Evolutionary conservation across 2,888 invertebrate species (phyloP).

Genomic region (Liposcelis brunnea): DNA sequence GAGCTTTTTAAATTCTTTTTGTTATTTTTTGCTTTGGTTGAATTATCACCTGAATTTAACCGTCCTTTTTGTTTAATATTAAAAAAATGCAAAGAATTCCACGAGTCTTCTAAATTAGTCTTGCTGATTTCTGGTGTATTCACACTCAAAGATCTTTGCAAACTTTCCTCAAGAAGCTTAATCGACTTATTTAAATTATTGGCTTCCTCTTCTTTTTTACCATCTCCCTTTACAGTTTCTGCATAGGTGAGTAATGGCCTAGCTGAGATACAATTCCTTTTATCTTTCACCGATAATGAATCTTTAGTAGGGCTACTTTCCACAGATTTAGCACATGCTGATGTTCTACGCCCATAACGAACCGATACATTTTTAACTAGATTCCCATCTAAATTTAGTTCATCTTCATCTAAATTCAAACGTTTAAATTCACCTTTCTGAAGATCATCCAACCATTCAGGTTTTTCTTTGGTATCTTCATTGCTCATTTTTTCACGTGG

Average conservation of each 20-base stretch:
- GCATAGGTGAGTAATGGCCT: neutral
- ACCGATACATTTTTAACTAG: neutral
- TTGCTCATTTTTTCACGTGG: too few species aligned
- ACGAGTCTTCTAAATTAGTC: constrained; percentile 21
- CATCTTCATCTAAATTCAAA: too few species aligned
- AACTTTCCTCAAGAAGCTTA: too few species aligned
- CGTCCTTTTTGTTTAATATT: constrained; percentile 21
- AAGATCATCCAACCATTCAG: too few species aligned
- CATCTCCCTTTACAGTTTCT: neutral
- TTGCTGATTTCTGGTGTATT: too few species aligned
- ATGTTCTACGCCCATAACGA: neutral
- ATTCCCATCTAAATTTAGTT: too few species aligned
- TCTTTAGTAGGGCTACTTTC: constrained; percentile 2
- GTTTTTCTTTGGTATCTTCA: too few species aligned
- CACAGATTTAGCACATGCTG: neutral
- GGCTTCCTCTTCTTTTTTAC: constrained; percentile 2
- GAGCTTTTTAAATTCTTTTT: too few species aligned
- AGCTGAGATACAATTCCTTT: too few species aligned
- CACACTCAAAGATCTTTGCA: too few species aligned
- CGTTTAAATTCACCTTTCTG: too few species aligned
- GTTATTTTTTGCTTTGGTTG: too few species aligned
- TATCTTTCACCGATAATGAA: neutral
- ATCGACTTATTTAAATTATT: neutral
- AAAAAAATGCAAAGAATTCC: constrained; percentile 21
- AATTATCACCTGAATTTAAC: constrained; percentile 15